Conservation (phyloP, 1,140 invertebrate species). For the Drosophila kanapiae region DNA sequence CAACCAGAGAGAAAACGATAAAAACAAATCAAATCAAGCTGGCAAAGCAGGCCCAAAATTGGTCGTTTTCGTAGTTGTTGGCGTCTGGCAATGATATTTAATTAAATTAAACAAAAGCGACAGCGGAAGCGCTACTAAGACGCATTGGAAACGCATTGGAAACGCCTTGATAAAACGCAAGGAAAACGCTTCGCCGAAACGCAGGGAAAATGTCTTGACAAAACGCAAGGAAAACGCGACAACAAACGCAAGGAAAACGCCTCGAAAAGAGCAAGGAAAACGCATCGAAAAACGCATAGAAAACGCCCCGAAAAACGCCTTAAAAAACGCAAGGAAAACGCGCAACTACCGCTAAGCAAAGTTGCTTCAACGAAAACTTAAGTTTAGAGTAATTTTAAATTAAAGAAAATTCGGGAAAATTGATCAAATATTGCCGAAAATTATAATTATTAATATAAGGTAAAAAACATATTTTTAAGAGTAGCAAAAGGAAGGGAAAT, state of each 20-base stretch:
- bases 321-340: no score
- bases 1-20: conserved; percentile 18
- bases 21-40: conserved; percentile 16
- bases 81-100: conserved; percentile 24
- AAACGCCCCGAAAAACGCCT: background rate
- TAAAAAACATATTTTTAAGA: background rate
- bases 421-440: background rate
- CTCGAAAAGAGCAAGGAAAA: background rate
- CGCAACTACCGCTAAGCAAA: no score
- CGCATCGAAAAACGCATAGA: background rate
- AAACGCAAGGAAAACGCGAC: background rate
- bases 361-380: no score
- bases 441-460: background rate
- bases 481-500: no score
- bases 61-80: conserved; percentile 24
- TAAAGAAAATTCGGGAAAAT: background rate
- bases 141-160: conserved; percentile 12
- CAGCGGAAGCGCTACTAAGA: conserved; percentile 13
- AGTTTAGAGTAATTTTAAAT: no score
- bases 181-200: background rate
- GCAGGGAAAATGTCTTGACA: background rate
- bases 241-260: no score
- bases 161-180: no score
- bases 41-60: conserved; percentile 28
- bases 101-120: conserved; percentile 27